phyloP scores from a whole-genome alignment of 1,140 invertebrate genomes.

The Calycopis cecrops region DNA sequence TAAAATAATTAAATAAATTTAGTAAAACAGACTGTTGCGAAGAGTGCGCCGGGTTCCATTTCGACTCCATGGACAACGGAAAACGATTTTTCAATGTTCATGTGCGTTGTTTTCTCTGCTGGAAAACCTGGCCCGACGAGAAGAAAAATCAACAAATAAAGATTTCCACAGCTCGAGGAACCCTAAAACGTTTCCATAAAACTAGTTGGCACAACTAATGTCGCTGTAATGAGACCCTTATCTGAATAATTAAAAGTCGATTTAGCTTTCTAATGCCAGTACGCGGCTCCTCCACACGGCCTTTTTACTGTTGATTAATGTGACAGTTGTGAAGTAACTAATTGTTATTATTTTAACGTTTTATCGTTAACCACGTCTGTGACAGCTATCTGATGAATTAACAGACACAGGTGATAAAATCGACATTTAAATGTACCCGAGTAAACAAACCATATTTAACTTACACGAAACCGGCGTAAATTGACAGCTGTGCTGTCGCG shows the following conservation, averaged over 20 bases:
- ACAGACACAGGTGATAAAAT: not conserved
- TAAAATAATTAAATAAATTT: too few relatives aligned
- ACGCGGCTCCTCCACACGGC: constrained; percentile 26
- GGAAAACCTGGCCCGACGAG: too few relatives aligned
- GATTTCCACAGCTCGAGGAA: constrained; percentile 20
- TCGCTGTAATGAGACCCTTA: constrained; percentile 62
- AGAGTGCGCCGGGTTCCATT: too few relatives aligned
- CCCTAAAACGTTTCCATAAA: constrained; percentile 45
- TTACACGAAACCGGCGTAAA: too few relatives aligned
- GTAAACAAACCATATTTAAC: too few relatives aligned
- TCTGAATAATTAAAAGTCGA: constrained; percentile 72
- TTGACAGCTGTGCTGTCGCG: too few relatives aligned
- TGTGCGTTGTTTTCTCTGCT: too few relatives aligned
- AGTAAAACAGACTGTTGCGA: too few relatives aligned
- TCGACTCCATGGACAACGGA: too few relatives aligned
- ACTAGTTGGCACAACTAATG: constrained; percentile 59
- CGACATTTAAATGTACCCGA: too few relatives aligned
- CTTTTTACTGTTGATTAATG: constrained; percentile 54
- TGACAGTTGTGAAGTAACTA: constrained; percentile 30
- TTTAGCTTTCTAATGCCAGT: constrained; percentile 56
- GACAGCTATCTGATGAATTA: constrained; percentile 6
- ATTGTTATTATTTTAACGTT: not conserved
- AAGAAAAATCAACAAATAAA: too few relatives aligned
- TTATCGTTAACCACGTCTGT: constrained; percentile 3
- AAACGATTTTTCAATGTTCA: too few relatives aligned